Evolutionary conservation across 2,797 vertebrate species (phyloP), one percentile per base, ranked within the genome.

Genomic region (Choloepus didactylus): DNA sequence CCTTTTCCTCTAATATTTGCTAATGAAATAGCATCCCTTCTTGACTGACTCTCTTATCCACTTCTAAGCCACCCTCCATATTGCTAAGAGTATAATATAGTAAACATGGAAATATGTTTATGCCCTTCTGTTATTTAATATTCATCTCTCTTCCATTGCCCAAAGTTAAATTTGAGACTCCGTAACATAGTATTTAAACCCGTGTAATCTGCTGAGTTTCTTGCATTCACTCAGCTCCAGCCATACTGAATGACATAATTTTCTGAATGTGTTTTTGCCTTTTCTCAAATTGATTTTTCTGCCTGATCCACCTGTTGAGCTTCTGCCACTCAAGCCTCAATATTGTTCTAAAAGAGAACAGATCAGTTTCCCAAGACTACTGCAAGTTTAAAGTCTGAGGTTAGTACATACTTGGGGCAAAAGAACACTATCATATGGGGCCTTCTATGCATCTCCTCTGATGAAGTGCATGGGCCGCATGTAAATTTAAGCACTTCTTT

Each of bases 241-340:
- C 12, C n/a, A 10, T 66, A 23, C 6, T 69, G 44, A 60, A 46
- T 54, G 44, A 70, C 56, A 23, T 19, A 72, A 21, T 56, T 77
- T 92, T 70, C 80, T 84, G 72, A 4, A 64, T 19, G 14, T 27
- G 1, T 79, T 85, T 62, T 5, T 80, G 72, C 73, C 11, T 90
- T 75, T 87, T 77, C 73, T 89, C 88, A 92, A 64, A 70, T 70
- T 86, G 82, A 76, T n/a, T 2, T 29, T 66, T 83, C 62, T 60
- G 9, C 38, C 15, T 14, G 25, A 23, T 44, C 11, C 10, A 14
- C n/a, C 44, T 84, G 35, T 87, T 72, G 72, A 87, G 56, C 41
- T 64, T 5, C 23, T 54, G 12, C 29, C 14, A 15, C 27, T 44
- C 12, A 75, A 46, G 27, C 29, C 23, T 49, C 21, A 18, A 1